A percentile compares a stretch with the other conserved stretches of the same genome.
Evolutionary conservation across 2,888 invertebrate species (phyloP).

Genomic region (Chalcosyrphus nemorum): DNA sequence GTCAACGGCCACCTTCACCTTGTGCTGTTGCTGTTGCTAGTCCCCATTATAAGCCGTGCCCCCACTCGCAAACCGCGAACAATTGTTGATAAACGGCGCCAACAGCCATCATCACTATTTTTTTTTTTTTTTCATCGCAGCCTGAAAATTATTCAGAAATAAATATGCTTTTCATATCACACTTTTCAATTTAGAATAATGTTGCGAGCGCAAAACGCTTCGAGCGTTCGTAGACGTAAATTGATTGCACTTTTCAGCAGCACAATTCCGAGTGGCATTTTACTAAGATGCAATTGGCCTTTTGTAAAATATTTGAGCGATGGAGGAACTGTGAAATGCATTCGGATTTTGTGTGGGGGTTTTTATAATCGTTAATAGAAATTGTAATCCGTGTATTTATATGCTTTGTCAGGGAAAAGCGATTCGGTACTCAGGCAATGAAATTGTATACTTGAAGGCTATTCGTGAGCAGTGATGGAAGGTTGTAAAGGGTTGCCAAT

Average conservation of each 20-base stretch:
- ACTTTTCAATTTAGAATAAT: slow-evolving; percentile 66
- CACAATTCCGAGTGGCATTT: slow-evolving; percentile 18
- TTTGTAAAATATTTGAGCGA: slow-evolving; percentile 5
- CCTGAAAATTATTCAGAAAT: slow-evolving; percentile 8
- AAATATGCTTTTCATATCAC: slow-evolving; percentile 46
- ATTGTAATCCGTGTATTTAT: background rate
- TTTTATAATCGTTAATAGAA: background rate
- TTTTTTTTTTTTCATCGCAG: too few relatives aligned
- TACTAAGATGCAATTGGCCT: slow-evolving; percentile 32
- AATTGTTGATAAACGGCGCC: slow-evolving; percentile 59
- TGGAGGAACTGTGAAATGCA: background rate
- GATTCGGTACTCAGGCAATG: too few relatives aligned
- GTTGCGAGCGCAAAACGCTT: slow-evolving; percentile 52
- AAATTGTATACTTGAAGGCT: too few relatives aligned
- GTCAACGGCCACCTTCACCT: slow-evolving; percentile 40
- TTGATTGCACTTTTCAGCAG: slow-evolving; percentile 61
- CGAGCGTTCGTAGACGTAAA: slow-evolving; percentile 40
- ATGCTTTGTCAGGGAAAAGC: too few relatives aligned
- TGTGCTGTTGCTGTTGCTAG: too few relatives aligned
- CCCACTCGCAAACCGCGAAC: slow-evolving; percentile 19
- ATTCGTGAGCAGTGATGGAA: too few relatives aligned
- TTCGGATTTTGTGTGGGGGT: background rate
- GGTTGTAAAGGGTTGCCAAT: too few relatives aligned
- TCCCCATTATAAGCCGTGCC: slow-evolving; percentile 32
- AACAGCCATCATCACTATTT: slow-evolving; percentile 8